Evolutionary conservation across 2,797 vertebrate genomes (phyloP).

Genomic region (Arnoldichthys spilopterus): DNA sequence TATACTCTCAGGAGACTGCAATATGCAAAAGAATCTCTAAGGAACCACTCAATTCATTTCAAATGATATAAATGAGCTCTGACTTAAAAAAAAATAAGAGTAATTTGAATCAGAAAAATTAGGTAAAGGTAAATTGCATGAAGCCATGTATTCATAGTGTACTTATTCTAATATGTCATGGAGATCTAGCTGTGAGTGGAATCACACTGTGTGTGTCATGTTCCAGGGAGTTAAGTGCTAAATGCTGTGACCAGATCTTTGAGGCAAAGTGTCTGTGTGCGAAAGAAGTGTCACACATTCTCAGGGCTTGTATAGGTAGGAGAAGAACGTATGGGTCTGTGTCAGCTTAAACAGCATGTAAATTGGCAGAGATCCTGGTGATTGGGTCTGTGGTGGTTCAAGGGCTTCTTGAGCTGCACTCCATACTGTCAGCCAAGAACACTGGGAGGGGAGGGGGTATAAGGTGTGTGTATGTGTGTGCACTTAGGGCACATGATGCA

Average conservation of each 20-base stretch:
- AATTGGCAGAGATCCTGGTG: neutral
- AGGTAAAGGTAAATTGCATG: too few relatives aligned
- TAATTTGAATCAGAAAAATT: too few relatives aligned
- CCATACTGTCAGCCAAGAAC: neutral
- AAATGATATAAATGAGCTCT: too few relatives aligned
- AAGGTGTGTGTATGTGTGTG: conserved; percentile 19
- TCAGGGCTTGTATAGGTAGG: conserved; percentile 2
- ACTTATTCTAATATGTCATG: too few relatives aligned
- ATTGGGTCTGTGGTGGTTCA: conserved; percentile 8
- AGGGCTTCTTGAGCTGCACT: conserved; percentile 24
- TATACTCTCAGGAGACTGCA: too few relatives aligned
- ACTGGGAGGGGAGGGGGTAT: neutral
- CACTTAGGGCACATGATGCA: conserved; percentile 32
- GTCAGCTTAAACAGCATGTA: neutral
- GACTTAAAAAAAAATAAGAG: too few relatives aligned
- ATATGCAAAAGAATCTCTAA: too few relatives aligned
- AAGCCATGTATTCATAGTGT: too few relatives aligned
- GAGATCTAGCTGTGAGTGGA: too few relatives aligned
- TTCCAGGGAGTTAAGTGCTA: too few relatives aligned
- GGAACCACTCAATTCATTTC: too few relatives aligned
- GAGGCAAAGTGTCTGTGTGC: neutral
- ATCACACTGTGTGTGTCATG: too few relatives aligned
- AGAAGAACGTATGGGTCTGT: neutral
- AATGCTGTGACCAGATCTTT: neutral
- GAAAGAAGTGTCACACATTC: conserved; percentile 1